phyloP scores from a whole-genome alignment of 2,113 vertebrate species.

The Eublepharis macularius region DNA sequence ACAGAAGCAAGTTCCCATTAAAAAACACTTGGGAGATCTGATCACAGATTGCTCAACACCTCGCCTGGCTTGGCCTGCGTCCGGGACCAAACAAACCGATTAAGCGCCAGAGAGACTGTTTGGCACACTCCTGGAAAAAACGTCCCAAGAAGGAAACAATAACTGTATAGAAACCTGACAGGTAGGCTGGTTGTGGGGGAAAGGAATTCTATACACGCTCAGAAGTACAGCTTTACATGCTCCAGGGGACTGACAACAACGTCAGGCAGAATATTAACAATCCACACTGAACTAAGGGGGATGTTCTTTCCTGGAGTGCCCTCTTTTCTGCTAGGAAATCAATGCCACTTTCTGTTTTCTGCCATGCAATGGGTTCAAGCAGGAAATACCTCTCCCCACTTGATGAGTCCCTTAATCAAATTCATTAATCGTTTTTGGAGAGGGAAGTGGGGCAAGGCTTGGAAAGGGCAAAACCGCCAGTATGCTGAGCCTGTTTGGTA shows the following conservation, averaged over 20 bases:
- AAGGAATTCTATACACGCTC: neutral
- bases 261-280: no score
- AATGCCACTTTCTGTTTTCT: neutral
- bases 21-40: no score
- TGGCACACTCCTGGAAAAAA: constrained; percentile 4
- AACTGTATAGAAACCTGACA: neutral
- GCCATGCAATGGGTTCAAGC: neutral
- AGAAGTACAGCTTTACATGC: neutral
- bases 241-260: neutral
- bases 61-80: no score
- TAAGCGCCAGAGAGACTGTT: constrained; percentile 15
- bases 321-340: neutral
- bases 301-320: neutral
- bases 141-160: neutral
- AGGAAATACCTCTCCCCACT: neutral
- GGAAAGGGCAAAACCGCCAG: neutral
- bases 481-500: neutral
- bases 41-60: no score
- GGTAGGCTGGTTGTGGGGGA: neutral
- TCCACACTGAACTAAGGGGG: neutral
- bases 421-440: neutral
- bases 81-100: neutral
- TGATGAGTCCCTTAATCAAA: neutral
- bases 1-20: no score
- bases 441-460: neutral